Base-by-base conservation (phyloP, 2,888 invertebrate genomes). In the Sarcophaga subvicina region DNA sequence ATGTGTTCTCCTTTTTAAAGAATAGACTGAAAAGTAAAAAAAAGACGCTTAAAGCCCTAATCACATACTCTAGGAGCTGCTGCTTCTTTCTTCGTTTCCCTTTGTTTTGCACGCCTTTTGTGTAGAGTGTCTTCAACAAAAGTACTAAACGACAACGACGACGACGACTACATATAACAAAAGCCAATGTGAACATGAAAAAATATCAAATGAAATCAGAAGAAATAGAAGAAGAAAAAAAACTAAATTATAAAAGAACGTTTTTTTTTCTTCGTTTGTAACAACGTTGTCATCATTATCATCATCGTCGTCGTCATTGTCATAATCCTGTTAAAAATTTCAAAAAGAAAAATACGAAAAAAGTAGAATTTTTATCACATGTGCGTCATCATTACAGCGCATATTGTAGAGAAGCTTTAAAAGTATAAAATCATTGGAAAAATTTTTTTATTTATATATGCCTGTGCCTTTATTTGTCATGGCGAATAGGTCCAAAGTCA, bases 41-140 rank as follows among this genome's bases (percentile, higher is more conserved):
- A 80, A 69, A 87, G 79, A 81, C 54, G 76, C 84, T 87, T 87
- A 71, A 87, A 84, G 84, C 76, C 81, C 84, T 87, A 84, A 87
- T 87, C 87, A 82, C 87, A 84, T 82, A 80, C 79, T 77, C 71
- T 75, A 59, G 20, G 49, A 63, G 64, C 72, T 54, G 14, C 54
- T 54, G 17, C 54, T 64, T 45, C 22, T 22, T 62, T 64, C 45
- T 80, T 60, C 6, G 3, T 54, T 62, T 47, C 62, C 12, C 2
- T 8, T 69, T 25, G 54, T 62, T 3, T 22, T 62, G 17, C 47
- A 70, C 12, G 47, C 4, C 66, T 70, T 60, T 17, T 71, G 25
- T 72, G 64, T 14, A 63, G 45, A 67, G 75, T 54, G 64, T 64
- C 12, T 80, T 4, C 47, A 64, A 80, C 76, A 85, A 73, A 37